Evolutionary conservation across 1,140 invertebrate genomes (phyloP), one percentile per base, ranked within the genome.

Genomic region (Coboldia fuscipes): DNA sequence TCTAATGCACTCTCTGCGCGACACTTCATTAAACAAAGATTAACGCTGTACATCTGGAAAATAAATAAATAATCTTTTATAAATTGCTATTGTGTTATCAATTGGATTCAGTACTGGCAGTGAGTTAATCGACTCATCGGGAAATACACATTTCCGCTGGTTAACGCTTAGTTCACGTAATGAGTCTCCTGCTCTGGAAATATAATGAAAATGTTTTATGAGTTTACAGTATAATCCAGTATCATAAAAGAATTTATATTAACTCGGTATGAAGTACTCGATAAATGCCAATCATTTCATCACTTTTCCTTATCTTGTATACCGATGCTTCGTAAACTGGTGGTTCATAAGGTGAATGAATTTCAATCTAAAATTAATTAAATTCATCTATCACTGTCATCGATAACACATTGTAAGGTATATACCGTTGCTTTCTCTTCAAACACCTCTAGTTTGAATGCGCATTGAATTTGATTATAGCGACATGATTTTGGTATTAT

Each of bases 201-300:
- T 29, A 10, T 29, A 8, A 8, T 13, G 17, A 30, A 16, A 30
- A 30, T 30, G 12, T 23, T 23, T 12, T 23, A 23, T 23, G 22
- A 12, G 6, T 6, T 6, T 23, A 7, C 12, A 7, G 22, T 6
- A 7, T 23, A 12, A 23, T 7, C 12, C 22, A 23, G 6, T 7
- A 12, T 12, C 22, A 23, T 7, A 23, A 23, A 6, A 6, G 14
- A 27, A 27, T 27, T 17, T 1, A 20, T 35, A 43, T 48, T 42
- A 51, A 55, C 51, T 52, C 46, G 0, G 51, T 54, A 40, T 55
- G 51, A 0, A 46, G 33, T 6, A 55, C 46, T 38, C 53, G 51
- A 37, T 47, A 54, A 1, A 46, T 49, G 14, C 50, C 48, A 1
- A 45, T 46, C 32, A 52, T 51, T 37, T 54, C 51, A 42, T 55